A percentile compares a stretch with the other conserved stretches of the same genome.
Evolutionary conservation across 1,140 invertebrate species (phyloP).

Genomic region (Agrilus planipennis): DNA sequence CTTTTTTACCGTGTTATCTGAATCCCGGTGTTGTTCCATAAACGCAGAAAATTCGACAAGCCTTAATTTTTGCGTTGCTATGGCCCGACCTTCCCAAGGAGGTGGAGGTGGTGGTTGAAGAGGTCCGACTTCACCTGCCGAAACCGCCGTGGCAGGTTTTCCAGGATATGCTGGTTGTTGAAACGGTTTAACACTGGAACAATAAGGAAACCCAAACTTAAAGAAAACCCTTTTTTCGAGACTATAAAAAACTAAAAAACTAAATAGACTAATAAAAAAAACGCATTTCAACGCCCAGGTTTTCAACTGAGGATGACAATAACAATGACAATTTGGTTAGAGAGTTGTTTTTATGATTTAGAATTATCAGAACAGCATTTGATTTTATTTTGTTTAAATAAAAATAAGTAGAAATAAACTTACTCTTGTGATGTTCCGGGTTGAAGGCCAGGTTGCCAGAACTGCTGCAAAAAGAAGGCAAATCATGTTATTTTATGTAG

Average conservation of each 20-base stretch:
- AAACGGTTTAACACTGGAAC: slow-evolving; percentile 85
- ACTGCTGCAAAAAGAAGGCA: slow-evolving; percentile 71
- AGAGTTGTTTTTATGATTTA: too few relatives aligned
- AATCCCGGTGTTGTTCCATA: slow-evolving; percentile 82
- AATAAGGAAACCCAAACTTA: too few relatives aligned
- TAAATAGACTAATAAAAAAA: too few relatives aligned
- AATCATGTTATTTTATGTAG: too few relatives aligned
- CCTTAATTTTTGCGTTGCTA: slow-evolving; percentile 92
- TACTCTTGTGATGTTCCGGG: slow-evolving; percentile 88
- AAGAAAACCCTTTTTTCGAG: too few relatives aligned
- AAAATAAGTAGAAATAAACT: slow-evolving; percentile 41
- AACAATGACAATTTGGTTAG: too few relatives aligned
- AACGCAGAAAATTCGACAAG: slow-evolving; percentile 97
- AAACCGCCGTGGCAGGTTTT: slow-evolving; percentile 65
- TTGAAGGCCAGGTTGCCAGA: slow-evolving; percentile 90
- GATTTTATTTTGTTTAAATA: too few relatives aligned
- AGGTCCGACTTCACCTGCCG: slow-evolving; percentile 49
- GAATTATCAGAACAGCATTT: too few relatives aligned
- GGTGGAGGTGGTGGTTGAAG: slow-evolving; percentile 65
- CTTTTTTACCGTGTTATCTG: slow-evolving; percentile 2
- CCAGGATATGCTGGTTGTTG: slow-evolving; percentile 68
- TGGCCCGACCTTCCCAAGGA: slow-evolving; percentile 90
- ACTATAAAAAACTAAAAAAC: too few relatives aligned
- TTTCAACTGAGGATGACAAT: too few relatives aligned
- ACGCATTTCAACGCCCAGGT: too few relatives aligned